Conservation (phyloP, 2,113 vertebrate genomes). For the Poeciliopsis turrubarensis region DNA sequence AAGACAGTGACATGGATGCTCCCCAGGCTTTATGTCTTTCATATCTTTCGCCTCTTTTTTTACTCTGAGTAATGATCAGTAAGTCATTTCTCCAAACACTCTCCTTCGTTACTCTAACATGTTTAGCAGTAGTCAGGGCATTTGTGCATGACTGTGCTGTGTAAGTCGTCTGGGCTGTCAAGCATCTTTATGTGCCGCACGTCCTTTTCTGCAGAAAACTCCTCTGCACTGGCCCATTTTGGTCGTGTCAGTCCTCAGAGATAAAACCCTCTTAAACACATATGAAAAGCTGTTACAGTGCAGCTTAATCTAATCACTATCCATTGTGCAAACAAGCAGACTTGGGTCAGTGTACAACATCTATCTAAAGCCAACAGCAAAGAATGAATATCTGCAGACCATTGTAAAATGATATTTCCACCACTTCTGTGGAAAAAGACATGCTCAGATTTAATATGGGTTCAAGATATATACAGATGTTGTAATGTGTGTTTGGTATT, state of each 20-base stretch:
- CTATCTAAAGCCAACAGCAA: slow-evolving; percentile 71
- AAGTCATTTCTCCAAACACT: slow-evolving; percentile 15
- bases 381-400: slow-evolving; percentile 56
- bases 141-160: slow-evolving; percentile 35
- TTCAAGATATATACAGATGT: slow-evolving; percentile 13
- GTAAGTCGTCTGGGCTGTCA: slow-evolving; percentile 26
- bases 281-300: slow-evolving; percentile 73
- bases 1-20: slow-evolving; percentile 61
- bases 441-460: slow-evolving; percentile 9
- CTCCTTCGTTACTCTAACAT: slow-evolving; percentile 28
- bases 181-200: slow-evolving; percentile 46
- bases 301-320: slow-evolving; percentile 75
- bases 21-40: slow-evolving; percentile 50
- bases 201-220: slow-evolving; percentile 32
- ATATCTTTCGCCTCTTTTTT: slow-evolving; percentile 25
- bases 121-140: slow-evolving; percentile 14
- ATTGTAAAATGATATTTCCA: slow-evolving; percentile 51
- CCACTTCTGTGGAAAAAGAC: slow-evolving; percentile 50
- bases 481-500: slow-evolving; percentile 11
- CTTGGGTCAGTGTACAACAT: slow-evolving; percentile 77
- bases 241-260: slow-evolving; percentile 55
- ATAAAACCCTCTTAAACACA: slow-evolving; percentile 68
- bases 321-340: slow-evolving; percentile 76
- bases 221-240: slow-evolving; percentile 53
- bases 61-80: slow-evolving; percentile 34